These are phyloP conservation scores for Trilocha varians DNA, from an alignment of 2,888 invertebrate species.

Conservation along the genomic window DNA sequence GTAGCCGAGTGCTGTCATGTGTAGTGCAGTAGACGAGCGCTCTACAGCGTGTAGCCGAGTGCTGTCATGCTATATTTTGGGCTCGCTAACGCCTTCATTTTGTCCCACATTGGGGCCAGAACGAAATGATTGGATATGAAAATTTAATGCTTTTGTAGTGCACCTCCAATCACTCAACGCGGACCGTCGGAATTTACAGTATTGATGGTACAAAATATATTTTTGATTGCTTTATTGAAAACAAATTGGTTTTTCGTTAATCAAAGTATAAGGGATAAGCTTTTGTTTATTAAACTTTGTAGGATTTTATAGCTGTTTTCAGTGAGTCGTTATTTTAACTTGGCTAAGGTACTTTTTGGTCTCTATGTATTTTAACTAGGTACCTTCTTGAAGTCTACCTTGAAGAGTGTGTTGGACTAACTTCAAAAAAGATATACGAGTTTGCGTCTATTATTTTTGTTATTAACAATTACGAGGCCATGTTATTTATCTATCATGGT, in stretches of 20 bases:
- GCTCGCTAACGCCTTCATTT: conserved; percentile 13
- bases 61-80: not conserved
- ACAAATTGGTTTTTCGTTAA: not conserved
- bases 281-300: not conserved
- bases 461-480: too few relatives aligned
- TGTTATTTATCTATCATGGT: too few relatives aligned
- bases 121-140: conserved; percentile 48
- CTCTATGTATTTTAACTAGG: too few relatives aligned
- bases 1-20: not conserved
- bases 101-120: conserved; percentile 7
- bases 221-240: conserved; percentile 1
- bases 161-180: conserved; percentile 36
- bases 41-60: not conserved
- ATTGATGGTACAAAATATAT: conserved; percentile 1
- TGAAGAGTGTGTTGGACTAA: too few relatives aligned
- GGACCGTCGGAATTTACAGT: not conserved
- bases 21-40: too few relatives aligned
- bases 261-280: not conserved
- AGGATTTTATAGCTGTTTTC: not conserved
- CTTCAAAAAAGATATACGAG: too few relatives aligned
- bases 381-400: too few relatives aligned
- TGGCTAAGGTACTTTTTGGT: not conserved
- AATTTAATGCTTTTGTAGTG: conserved; percentile 47
- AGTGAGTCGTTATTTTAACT: not conserved
- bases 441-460: too few relatives aligned